Percentiles rank a stretch among this genome's conserved stretches.
Evolutionary conservation across 2,113 vertebrate species (phyloP).

Genomic region (Hyperoodon ampullatus): DNA sequence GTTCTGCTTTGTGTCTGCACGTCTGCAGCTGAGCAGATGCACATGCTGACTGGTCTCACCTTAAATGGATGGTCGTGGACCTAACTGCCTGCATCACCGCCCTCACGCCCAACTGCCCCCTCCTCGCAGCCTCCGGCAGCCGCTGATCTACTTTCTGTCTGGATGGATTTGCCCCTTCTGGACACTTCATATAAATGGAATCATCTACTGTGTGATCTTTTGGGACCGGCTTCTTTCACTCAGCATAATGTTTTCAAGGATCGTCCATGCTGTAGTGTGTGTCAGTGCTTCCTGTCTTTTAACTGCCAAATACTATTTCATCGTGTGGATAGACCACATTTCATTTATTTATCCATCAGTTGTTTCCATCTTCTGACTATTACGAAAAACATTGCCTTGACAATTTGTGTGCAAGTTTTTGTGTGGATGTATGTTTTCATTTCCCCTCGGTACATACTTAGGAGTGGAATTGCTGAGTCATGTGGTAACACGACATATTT

Average conservation of each 20-base stretch:
- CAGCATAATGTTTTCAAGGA: background rate
- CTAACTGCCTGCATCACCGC: no score
- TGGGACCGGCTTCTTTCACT: background rate
- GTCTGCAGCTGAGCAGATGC: background rate
- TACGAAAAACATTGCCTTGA: fast-evolving
- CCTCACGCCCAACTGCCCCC: fast-evolving
- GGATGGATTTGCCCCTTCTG: background rate
- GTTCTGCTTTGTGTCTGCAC: background rate
- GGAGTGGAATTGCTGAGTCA: no score
- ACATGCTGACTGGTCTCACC: background rate
- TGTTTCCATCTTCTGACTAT: background rate
- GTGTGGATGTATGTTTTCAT: no score
- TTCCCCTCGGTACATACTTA: no score
- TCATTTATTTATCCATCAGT: background rate
- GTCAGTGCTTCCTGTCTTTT: background rate
- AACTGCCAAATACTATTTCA: background rate
- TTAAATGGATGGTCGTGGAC: fast-evolving
- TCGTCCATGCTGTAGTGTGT: fast-evolving
- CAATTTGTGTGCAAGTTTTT: background rate
- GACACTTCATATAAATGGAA: no score
- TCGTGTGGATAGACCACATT: background rate
- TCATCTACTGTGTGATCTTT: fast-evolving
- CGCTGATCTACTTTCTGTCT: background rate
- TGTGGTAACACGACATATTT: no score
- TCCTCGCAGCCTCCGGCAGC: background rate